Percentiles rank a stretch among this genome's conserved stretches.
These are phyloP conservation scores for Onychomys arenicola DNA, from an alignment of 2,797 vertebrate genomes.

Conservation along the genomic window DNA sequence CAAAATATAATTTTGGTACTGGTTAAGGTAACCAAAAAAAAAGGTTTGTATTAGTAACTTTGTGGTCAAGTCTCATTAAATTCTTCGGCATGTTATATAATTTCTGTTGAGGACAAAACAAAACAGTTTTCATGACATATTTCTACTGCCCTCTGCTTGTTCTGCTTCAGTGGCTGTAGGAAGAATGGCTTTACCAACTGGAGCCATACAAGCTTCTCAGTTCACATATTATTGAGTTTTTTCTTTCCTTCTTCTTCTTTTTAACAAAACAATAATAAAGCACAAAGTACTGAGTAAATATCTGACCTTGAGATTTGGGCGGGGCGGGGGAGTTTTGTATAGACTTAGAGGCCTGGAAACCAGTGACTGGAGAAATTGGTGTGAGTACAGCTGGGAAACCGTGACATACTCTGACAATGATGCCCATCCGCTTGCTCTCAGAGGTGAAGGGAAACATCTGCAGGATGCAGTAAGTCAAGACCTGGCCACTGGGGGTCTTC, in stretches of 20 bases:
- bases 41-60: background rate
- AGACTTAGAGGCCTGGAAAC: background rate
- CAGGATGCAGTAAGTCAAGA: conserved; percentile 95
- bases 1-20: background rate
- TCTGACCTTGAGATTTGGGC: background rate
- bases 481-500: conserved; percentile 95
- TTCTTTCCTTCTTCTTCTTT: background rate
- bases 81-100: background rate
- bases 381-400: background rate
- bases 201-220: background rate
- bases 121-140: background rate
- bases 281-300: background rate
- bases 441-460: conserved; percentile 99
- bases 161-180: background rate
- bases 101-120: background rate
- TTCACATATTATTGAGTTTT: background rate
- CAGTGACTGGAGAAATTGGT: too few relatives aligned
- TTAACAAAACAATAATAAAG: background rate
- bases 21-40: background rate
- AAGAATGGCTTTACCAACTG: background rate
- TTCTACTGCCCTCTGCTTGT: background rate
- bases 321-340: background rate
- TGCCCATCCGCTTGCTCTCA: conserved; percentile 98
- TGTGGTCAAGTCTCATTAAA: background rate
- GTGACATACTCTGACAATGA: conserved; percentile 93